Conservation (phyloP, 2,113 vertebrate species). For the Sebastes fasciatus region DNA sequence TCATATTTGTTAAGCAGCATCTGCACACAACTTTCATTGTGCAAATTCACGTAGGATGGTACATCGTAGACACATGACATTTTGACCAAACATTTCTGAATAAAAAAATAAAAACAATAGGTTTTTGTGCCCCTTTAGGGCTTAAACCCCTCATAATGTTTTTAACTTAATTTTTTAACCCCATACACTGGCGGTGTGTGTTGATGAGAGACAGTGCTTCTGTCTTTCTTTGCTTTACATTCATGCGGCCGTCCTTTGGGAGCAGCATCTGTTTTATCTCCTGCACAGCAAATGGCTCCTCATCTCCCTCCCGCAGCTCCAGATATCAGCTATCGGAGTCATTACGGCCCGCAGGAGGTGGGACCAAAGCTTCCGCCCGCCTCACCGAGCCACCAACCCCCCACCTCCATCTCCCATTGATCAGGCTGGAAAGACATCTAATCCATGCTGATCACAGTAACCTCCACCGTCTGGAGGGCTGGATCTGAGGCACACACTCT, state of each 20-base stretch:
- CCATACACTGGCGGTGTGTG: not conserved
- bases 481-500: slow-evolving; percentile 24
- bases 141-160: too few species aligned
- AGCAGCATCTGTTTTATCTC: slow-evolving; percentile 56
- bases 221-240: slow-evolving; percentile 5
- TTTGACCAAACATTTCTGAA: too few species aligned
- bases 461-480: slow-evolving; percentile 37
- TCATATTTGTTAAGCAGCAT: too few species aligned
- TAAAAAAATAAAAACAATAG: too few species aligned
- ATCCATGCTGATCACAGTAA: slow-evolving; percentile 69
- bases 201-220: not conserved
- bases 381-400: slow-evolving; percentile 26
- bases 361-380: slow-evolving; percentile 47
- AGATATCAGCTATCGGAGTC: slow-evolving; percentile 63
- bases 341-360: slow-evolving; percentile 58
- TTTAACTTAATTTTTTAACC: not conserved
- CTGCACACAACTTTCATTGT: too few species aligned
- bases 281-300: slow-evolving; percentile 24
- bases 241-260: slow-evolving; percentile 1
- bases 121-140: too few species aligned
- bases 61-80: too few species aligned
- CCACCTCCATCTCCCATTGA: slow-evolving; percentile 63
- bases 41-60: too few species aligned
- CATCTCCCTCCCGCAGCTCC: slow-evolving; percentile 37
- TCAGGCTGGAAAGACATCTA: slow-evolving; percentile 59